phyloP scores from a whole-genome alignment of 1,140 invertebrate species.

The Spodoptera litura region DNA sequence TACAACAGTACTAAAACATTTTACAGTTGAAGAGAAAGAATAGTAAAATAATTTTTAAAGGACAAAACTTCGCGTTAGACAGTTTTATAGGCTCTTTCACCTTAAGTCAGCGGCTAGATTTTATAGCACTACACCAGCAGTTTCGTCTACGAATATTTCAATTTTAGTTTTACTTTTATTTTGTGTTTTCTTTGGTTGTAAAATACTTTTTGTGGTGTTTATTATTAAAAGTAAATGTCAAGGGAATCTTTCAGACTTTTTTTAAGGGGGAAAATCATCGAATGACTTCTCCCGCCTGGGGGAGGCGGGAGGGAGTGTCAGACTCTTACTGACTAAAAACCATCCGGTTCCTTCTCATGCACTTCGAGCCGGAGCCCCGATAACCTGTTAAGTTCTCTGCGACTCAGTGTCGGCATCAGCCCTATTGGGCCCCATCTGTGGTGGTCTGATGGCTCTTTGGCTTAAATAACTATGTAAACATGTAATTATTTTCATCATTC shows the following conservation, averaged over 20 bases:
- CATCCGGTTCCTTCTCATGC: too few species aligned
- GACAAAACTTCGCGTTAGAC: conserved; percentile 27
- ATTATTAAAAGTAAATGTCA: not conserved
- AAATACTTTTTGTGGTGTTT: conserved; percentile 11
- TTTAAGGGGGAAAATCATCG: too few species aligned
- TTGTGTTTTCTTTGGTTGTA: conserved; percentile 11
- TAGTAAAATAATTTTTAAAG: conserved; percentile 11
- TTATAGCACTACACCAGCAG: conserved; percentile 4
- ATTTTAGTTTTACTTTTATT: conserved; percentile 15
- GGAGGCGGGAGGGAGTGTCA: too few species aligned
- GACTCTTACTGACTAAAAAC: too few species aligned
- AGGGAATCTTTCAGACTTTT: not conserved
- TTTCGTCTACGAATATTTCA: conserved; percentile 20
- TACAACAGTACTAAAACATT: conserved; percentile 11
- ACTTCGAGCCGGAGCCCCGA: too few species aligned
- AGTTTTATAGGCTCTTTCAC: conserved; percentile 27
- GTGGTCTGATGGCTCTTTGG: too few species aligned
- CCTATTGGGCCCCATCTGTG: too few species aligned
- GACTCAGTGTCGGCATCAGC: too few species aligned
- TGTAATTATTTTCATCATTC: too few species aligned
- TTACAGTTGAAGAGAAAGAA: conserved; percentile 3
- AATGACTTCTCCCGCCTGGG: too few species aligned
- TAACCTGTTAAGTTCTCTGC: too few species aligned
- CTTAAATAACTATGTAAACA: too few species aligned
- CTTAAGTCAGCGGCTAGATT: conserved; percentile 26